Percentiles rank a stretch among this genome's conserved stretches.
phyloP scores from a whole-genome alignment of 2,113 vertebrate species.

The Macrotis lagotis region DNA sequence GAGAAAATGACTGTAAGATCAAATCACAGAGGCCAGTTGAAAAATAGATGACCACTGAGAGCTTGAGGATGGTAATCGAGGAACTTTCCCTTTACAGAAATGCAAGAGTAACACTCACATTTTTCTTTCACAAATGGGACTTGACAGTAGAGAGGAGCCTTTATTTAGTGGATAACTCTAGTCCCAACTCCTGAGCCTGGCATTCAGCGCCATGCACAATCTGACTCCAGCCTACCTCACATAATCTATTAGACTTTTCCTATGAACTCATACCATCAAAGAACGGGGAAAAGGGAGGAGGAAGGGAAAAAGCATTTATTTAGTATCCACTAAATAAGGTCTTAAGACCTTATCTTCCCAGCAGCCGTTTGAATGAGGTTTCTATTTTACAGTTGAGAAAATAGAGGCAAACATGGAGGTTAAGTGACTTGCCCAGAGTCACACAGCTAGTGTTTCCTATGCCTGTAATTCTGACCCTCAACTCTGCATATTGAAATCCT shows the following conservation, averaged over 20 bases:
- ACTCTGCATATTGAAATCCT: not conserved
- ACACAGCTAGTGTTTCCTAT: not conserved
- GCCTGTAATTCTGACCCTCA: not conserved
- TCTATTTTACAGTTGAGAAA: not conserved
- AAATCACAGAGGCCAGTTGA: not conserved
- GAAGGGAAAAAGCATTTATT: not conserved
- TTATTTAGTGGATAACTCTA: not conserved
- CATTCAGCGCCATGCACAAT: not conserved
- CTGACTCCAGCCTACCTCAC: not conserved
- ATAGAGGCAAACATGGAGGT: not conserved
- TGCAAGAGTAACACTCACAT: not conserved
- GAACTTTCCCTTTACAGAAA: not conserved
- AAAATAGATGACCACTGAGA: not conserved
- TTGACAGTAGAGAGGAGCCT: not conserved
- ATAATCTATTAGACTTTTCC: not conserved
- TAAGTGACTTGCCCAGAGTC: not conserved
- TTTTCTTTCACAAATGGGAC: not conserved
- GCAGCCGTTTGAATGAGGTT: too few relatives aligned
- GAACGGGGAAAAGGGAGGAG: not conserved
- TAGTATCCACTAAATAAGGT: not conserved
- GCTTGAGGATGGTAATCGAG: not conserved
- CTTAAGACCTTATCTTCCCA: too few relatives aligned
- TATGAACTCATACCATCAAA: not conserved
- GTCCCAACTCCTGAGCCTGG: not conserved
- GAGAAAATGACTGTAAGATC: not conserved